These are phyloP conservation scores for Aculops lycopersici DNA, from an alignment of 1,140 invertebrate genomes.

Conservation along the genomic window DNA sequence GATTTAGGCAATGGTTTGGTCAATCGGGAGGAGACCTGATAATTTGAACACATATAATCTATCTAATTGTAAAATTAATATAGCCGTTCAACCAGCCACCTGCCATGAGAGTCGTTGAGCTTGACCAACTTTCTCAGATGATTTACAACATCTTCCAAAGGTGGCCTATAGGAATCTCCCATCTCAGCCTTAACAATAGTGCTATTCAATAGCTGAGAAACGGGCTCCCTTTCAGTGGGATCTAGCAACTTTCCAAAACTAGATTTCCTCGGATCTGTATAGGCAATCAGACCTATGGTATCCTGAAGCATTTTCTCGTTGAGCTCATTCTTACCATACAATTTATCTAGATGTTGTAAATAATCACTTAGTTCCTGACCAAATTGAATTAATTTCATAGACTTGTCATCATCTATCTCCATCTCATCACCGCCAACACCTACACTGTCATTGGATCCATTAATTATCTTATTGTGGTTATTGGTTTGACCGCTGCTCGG, in stretches of 20 bases:
- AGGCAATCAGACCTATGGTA: constrained; percentile 84
- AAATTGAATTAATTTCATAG: constrained; percentile 52
- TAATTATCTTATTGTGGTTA: not conserved
- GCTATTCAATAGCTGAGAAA: constrained; percentile 77
- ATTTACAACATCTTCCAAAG: constrained; percentile 8
- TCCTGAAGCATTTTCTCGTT: constrained; percentile 83
- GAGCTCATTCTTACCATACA: constrained; percentile 44
- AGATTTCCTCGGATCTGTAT: constrained; percentile 84
- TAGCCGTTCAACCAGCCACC: constrained; percentile 9
- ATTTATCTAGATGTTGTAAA: constrained; percentile 43
- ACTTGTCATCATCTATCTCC: constrained; percentile 5
- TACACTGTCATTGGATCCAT: constrained; percentile 8
- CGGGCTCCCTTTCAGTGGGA: constrained; percentile 57
- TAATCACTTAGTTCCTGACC: constrained; percentile 66
- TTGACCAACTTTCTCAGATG: constrained; percentile 8
- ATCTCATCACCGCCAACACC: constrained; percentile 4
- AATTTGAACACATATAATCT: too few relatives aligned
- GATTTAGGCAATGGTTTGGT: too few relatives aligned
- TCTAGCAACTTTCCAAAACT: constrained; percentile 78
- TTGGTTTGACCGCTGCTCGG: not conserved
- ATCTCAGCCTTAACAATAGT: constrained; percentile 31
- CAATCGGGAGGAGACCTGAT: too few relatives aligned
- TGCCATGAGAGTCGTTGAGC: constrained; percentile 7
- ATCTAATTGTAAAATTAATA: too few relatives aligned
- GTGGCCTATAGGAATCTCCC: constrained; percentile 1